A percentile compares a stretch with the other conserved stretches of the same genome.
Evolutionary conservation across 37 sponge, comb jelly and placozoan genomes (phyloP).

Genomic region (Bolinopsis microptera): DNA sequence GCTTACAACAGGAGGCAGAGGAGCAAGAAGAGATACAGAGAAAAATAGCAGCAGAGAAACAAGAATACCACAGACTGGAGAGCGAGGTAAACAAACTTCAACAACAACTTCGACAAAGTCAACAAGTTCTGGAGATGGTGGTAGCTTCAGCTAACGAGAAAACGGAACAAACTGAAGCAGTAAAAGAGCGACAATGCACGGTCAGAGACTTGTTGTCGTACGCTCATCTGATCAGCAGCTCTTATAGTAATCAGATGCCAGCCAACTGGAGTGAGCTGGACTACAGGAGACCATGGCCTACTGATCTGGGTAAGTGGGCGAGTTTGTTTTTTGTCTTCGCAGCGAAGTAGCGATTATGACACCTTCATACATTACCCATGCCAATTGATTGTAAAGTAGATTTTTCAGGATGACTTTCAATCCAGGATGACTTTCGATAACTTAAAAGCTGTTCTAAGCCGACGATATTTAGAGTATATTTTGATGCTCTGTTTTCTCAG

Average conservation of each 20-base stretch:
- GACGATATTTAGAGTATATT: too few relatives aligned
- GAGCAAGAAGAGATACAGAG: slow-evolving; percentile 40
- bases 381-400: too few relatives aligned
- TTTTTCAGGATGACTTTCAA: too few relatives aligned
- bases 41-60: slow-evolving; percentile 45
- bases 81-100: slow-evolving; percentile 33
- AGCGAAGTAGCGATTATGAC: too few relatives aligned
- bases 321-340: too few relatives aligned
- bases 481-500: too few relatives aligned
- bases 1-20: slow-evolving; percentile 48
- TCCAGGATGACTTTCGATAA: too few relatives aligned
- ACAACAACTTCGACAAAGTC: slow-evolving; percentile 51
- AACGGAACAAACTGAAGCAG: background rate
- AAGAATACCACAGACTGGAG: slow-evolving; percentile 50
- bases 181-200: slow-evolving; percentile 4
- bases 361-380: too few relatives aligned
- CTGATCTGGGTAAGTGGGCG: slow-evolving; percentile 22
- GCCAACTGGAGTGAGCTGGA: slow-evolving; percentile 58
- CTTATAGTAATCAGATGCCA: slow-evolving; percentile 46
- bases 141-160: slow-evolving; percentile 26
- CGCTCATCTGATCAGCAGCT: slow-evolving; percentile 40
- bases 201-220: slow-evolving; percentile 44
- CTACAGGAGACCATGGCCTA: slow-evolving; percentile 59
- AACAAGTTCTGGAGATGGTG: slow-evolving; percentile 42
- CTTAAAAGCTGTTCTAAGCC: too few relatives aligned